Evolutionary conservation across 1,140 invertebrate species (phyloP), one percentile per base, ranked within the genome.

Genomic region (Pseudomyrmex pallidus): DNA sequence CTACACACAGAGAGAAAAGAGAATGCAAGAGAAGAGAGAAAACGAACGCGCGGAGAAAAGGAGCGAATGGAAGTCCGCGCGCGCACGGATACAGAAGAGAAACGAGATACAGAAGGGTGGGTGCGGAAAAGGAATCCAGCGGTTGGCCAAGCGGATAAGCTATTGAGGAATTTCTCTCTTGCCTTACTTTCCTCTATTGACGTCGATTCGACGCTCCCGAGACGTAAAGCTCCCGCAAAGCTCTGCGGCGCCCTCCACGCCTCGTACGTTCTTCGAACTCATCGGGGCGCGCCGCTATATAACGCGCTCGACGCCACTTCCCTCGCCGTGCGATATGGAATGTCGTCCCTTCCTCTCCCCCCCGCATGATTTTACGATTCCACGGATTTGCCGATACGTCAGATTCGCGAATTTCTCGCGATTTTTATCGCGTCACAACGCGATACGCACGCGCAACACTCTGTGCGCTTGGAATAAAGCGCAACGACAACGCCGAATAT

Each of bases 111-210:
- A 22, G 74, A 63, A 67, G 59, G 56, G 63, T 50, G 74, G 17
- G 46, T 35, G 62, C 8, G 59, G 50, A 72, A 46, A 72, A 54
- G 35, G 76, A 80, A 80, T 61, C 76, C 48, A 85, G 83, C 85
- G 87, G 87, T 90, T 90, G 87, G 84, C 87, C 87, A 86, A 89
- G 82, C 88, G 88, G 89, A 91, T 91, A 89, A 91, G 87, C 87
- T 86, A 91, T 91, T 90, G 90, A 88, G 87, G 86, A 88, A 89
- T 90, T 87, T 89, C 83, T 85, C 85, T 87, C 83, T 87, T 84
- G 70, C 88, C 76, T 80, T 80, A 67, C 70, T 88, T 74, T 64
- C 63, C 83, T 59, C 77, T 52, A 86, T 88, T 85, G 88, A 87
- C 85, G 78, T 87, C 82, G 85, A 83, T 83, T 88, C 87, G 74